Base-by-base conservation (phyloP, 1,140 invertebrate species). In the Saxidomus purpurata region DNA sequence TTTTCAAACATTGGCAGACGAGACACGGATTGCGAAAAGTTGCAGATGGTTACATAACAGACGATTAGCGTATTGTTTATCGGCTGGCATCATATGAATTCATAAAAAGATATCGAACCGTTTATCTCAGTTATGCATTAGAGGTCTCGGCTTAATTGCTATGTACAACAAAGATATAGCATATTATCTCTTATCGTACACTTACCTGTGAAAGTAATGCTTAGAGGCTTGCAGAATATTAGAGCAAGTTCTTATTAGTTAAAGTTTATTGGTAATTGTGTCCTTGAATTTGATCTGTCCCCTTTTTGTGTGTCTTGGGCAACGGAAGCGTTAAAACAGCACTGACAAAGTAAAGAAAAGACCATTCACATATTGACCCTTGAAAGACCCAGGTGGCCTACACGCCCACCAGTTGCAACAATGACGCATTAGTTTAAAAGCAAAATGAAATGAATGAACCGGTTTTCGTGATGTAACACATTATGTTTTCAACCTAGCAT, bases 1-100 rank as follows among this genome's bases (percentile, higher is more conserved):
- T 63, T 63, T 63, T 28, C 59, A 28, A 63, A 63, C 52, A 55
- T 55, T 55, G 52, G 25, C 59, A 63, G 59, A 63, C 59, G 59
- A 63, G 59, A n/a, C n/a, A n/a, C n/a, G n/a, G n/a, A 43, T 43
- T 43, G 43, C 43, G 43, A 43, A 43, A 63, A 28, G 25, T 63
- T 63, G 59, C 59, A 63, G 59, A 25, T 63, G 59, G 59, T 63
- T 63, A 63, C 28, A 15, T 28, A 63, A 63, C 59, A 28, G 59
- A 63, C 28, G 59, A 63, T 63, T n/a, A 9, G 59, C 28, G 59
- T 63, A 63, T 25, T 63, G 59, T 63, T 63, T 63, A 63, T 63
- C 59, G 59, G 19, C 59, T 63, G 25, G 8, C 25, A 63, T 28
- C 59, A 63, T 28, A 63, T 63, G 4, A 28, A n/a, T 9, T 63